Conservation (phyloP, 2,113 vertebrate genomes). For the Calidris pugnax region DNA sequence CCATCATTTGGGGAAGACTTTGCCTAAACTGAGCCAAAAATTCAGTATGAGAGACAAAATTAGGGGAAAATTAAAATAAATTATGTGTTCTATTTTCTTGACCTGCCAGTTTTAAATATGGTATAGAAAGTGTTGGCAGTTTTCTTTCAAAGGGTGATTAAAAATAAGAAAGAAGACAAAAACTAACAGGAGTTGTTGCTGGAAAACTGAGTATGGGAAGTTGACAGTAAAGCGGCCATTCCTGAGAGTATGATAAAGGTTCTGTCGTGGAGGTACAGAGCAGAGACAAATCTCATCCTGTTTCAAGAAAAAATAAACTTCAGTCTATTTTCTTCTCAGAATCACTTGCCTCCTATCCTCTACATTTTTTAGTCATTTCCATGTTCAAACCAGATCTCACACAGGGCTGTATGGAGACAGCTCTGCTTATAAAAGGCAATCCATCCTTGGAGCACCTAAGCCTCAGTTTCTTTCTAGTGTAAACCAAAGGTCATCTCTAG, state of each 20-base stretch:
- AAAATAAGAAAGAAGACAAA: not conserved
- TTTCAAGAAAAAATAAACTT: constrained; percentile 29
- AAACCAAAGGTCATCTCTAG: constrained; percentile 29
- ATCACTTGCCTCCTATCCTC: not conserved
- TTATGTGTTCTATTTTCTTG: not conserved
- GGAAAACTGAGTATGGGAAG: not conserved
- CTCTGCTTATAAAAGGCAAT: not conserved
- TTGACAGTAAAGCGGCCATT: not conserved
- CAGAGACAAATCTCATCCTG: constrained; percentile 3
- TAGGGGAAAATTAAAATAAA: not conserved
- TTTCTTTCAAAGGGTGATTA: not conserved
- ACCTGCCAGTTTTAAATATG: not conserved
- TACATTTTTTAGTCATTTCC: not conserved
- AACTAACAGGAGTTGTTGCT: not conserved
- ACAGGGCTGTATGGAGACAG: not conserved
- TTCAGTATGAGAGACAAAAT: not conserved
- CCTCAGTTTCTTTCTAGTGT: not conserved
- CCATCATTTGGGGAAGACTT: not conserved
- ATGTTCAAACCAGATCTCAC: not conserved
- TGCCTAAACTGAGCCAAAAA: not conserved
- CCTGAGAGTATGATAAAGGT: not conserved
- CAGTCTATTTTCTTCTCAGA: constrained; percentile 11
- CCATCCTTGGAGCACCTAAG: not conserved
- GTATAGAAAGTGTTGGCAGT: not conserved
- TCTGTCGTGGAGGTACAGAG: not conserved